A percentile compares a stretch with the other conserved stretches of the same genome.
These are phyloP conservation scores for Drosophila testacea DNA, from an alignment of 2,888 invertebrate genomes.

Conservation along the genomic window DNA sequence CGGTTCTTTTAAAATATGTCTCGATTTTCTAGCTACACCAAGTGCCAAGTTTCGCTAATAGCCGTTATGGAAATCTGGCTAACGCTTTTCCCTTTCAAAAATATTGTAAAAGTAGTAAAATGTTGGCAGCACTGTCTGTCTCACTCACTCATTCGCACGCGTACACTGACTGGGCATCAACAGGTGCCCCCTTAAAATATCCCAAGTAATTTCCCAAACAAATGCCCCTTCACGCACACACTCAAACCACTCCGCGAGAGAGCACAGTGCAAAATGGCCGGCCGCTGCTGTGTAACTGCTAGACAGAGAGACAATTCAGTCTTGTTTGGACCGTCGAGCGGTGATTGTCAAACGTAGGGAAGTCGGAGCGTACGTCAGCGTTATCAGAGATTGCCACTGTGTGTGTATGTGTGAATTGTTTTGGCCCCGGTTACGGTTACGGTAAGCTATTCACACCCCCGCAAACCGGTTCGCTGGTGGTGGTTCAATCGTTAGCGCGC, in stretches of 20 bases:
- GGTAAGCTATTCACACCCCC: slow-evolving; percentile 63
- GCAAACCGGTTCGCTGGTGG: slow-evolving; percentile 71
- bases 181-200: slow-evolving; percentile 39
- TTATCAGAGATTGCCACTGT: slow-evolving; percentile 43
- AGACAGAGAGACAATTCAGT: slow-evolving; percentile 38
- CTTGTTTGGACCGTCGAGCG: slow-evolving; percentile 66
- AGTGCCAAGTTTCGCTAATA: too few relatives aligned
- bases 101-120: too few relatives aligned
- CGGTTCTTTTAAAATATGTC: too few relatives aligned
- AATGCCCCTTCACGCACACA: slow-evolving; percentile 50
- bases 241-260: slow-evolving; percentile 16
- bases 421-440: slow-evolving; percentile 59
- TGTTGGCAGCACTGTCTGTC: background rate
- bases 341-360: slow-evolving; percentile 30
- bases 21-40: too few relatives aligned
- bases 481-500: slow-evolving; percentile 50
- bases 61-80: too few relatives aligned
- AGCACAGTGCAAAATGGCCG: slow-evolving; percentile 39
- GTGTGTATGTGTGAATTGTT: slow-evolving; percentile 60
- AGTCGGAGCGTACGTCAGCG: slow-evolving; percentile 56
- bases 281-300: slow-evolving; percentile 33
- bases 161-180: slow-evolving; percentile 12
- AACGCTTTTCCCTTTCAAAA: background rate
- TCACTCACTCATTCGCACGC: background rate
- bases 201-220: slow-evolving; percentile 58